Evolutionary conservation across 1,140 invertebrate species (phyloP).

Genomic region (Heliothis subflexa): DNA sequence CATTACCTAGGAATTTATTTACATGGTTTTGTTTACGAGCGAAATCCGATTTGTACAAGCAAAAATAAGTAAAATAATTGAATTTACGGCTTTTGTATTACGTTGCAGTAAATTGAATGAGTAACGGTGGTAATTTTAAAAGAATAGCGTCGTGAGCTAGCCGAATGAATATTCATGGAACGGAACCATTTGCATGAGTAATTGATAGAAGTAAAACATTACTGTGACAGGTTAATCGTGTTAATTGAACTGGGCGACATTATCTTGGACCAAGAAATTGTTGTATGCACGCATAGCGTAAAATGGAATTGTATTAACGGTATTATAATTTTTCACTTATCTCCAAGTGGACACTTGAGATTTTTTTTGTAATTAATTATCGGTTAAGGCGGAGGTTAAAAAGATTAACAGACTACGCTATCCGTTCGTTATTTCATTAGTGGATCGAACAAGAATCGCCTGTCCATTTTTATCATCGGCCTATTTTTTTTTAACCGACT

Average conservation of each 20-base stretch:
- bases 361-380: conserved; percentile 44
- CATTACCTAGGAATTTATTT: too few species aligned
- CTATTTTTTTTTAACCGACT: too few species aligned
- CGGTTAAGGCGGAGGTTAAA: background rate
- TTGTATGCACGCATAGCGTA: conserved; percentile 40
- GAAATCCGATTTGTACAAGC: too few species aligned
- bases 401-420: conserved; percentile 1
- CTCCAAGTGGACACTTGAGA: conserved; percentile 10
- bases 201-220: conserved; percentile 69
- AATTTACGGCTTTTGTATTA: background rate
- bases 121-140: conserved; percentile 44
- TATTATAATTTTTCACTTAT: conserved; percentile 45
- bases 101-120: conserved; percentile 6
- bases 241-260: conserved; percentile 64
- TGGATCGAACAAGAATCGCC: conserved; percentile 1
- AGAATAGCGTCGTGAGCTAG: conserved; percentile 49
- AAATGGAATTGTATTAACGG: conserved; percentile 41
- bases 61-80: conserved; percentile 1
- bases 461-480: background rate
- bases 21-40: too few species aligned
- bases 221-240: conserved; percentile 60
- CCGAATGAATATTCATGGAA: conserved; percentile 70
- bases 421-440: conserved; percentile 22
- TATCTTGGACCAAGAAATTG: conserved; percentile 54
- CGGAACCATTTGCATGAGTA: conserved; percentile 71